Conservation (phyloP, 1,140 invertebrate genomes). For the Brachionus calyciflorus region DNA sequence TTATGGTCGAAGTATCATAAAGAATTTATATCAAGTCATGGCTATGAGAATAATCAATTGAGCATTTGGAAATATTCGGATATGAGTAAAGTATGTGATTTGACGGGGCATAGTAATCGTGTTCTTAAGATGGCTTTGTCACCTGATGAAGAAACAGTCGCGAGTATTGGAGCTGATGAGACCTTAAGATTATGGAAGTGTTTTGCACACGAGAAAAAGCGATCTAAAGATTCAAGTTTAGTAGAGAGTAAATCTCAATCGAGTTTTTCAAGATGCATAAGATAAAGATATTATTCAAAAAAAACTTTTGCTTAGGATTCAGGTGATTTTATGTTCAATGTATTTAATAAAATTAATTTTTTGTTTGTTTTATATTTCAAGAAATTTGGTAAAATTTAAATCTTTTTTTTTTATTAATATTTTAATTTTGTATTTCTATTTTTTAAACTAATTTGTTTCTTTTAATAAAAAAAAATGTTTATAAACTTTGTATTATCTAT, state of each 20-base stretch:
- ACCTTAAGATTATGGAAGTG: slow-evolving; percentile 92
- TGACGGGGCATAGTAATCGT: slow-evolving; percentile 76
- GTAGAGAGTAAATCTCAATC: neutral
- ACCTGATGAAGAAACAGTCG: slow-evolving; percentile 84
- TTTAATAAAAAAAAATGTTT: too few species aligned
- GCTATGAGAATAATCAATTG: slow-evolving; percentile 89
- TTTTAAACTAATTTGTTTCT: too few species aligned
- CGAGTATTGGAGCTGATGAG: slow-evolving; percentile 92
- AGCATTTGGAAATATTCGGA: slow-evolving; percentile 92
- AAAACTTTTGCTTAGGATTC: too few species aligned
- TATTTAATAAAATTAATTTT: neutral
- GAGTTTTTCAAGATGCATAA: slow-evolving; percentile 14
- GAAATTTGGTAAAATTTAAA: neutral
- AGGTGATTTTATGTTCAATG: neutral
- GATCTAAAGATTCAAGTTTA: slow-evolving; percentile 34
- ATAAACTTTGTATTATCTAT: too few species aligned
- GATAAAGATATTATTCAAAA: neutral
- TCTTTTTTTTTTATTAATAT: neutral
- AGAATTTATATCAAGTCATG: slow-evolving; percentile 90
- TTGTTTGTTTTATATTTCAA: neutral
- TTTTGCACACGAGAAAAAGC: slow-evolving; percentile 63
- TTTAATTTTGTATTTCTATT: neutral
- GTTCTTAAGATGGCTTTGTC: slow-evolving; percentile 87
- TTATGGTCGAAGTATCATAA: slow-evolving; percentile 88
- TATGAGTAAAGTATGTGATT: slow-evolving; percentile 71